Percentiles rank a stretch among this genome's conserved stretches.
Evolutionary conservation across 2,888 invertebrate genomes (phyloP).

Genomic region (Lithosia quadra): DNA sequence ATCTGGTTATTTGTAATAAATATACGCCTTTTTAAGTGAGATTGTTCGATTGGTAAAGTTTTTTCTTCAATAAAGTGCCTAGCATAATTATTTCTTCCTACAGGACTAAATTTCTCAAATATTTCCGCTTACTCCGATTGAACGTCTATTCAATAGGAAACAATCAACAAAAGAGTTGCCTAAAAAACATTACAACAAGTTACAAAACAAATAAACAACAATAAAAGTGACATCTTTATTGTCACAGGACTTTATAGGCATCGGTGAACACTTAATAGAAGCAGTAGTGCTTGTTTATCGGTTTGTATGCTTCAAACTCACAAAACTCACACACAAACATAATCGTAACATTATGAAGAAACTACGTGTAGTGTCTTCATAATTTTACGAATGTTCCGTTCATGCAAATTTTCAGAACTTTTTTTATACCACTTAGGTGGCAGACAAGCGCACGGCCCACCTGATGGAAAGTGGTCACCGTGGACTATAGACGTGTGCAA

Average conservation of each 20-base stretch:
- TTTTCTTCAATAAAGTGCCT: no score
- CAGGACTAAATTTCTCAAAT: neutral
- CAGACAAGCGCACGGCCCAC: no score
- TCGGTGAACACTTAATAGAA: neutral
- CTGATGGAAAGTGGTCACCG: no score
- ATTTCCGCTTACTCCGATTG: neutral
- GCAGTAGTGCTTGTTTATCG: neutral
- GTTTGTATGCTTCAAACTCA: neutral
- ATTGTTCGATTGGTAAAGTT: no score
- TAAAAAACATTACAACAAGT: neutral
- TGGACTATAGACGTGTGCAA: no score
- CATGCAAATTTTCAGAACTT: no score
- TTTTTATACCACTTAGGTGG: no score
- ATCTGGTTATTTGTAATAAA: no score
- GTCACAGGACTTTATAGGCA: neutral
- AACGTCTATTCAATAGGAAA: neutral
- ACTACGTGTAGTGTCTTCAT: neutral
- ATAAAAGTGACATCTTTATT: conserved; percentile 2
- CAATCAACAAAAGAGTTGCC: neutral
- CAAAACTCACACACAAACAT: neutral
- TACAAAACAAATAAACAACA: neutral
- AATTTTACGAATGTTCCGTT: no score
- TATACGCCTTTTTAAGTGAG: no score
- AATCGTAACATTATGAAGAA: neutral
- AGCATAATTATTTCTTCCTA: neutral